Percentiles rank a stretch among this genome's conserved stretches.
Conservation (phyloP, 2,888 invertebrate genomes). For the Trichogramma evanescens region DNA sequence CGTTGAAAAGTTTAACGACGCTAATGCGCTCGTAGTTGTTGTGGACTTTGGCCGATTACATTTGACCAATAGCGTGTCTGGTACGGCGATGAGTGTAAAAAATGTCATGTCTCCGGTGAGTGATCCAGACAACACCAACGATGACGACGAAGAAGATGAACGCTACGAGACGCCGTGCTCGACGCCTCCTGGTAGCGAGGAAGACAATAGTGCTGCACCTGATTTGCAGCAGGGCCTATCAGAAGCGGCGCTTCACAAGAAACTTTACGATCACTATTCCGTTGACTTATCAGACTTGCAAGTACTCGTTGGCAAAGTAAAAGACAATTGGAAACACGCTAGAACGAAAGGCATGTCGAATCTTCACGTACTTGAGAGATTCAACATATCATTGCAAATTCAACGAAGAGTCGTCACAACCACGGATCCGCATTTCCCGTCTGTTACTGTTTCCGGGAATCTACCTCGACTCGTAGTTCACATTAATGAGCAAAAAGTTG, state of each 20-base stretch:
- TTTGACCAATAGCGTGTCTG: conserved; percentile 48
- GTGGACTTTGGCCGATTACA: conserved; percentile 86
- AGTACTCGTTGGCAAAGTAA: conserved; percentile 79
- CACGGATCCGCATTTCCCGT: conserved; percentile 80
- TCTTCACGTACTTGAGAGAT: conserved; percentile 74
- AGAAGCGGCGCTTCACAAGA: conserved; percentile 59
- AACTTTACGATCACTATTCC: conserved; percentile 70
- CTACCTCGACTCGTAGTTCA: conserved; percentile 83
- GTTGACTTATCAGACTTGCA: conserved; percentile 49
- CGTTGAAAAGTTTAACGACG: conserved; percentile 71
- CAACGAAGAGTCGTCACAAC: conserved; percentile 77
- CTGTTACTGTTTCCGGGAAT: conserved; percentile 74
- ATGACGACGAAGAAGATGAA: conserved; percentile 38
- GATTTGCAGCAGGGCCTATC: conserved; percentile 41
- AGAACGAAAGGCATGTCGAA: conserved; percentile 76
- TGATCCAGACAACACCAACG: conserved; percentile 31
- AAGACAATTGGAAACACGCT: conserved; percentile 85
- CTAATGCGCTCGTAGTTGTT: conserved; percentile 71
- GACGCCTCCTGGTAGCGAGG: conserved; percentile 75
- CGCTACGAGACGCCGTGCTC: conserved; percentile 68
- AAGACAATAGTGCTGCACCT: conserved; percentile 50
- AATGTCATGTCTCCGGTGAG: conserved; percentile 37
- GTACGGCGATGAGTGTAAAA: neutral
- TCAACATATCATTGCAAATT: conserved; percentile 58
- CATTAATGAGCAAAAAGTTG: conserved; percentile 84